phyloP scores from a whole-genome alignment of 2,888 invertebrate genomes.

The Alloscopus bannaensis region DNA sequence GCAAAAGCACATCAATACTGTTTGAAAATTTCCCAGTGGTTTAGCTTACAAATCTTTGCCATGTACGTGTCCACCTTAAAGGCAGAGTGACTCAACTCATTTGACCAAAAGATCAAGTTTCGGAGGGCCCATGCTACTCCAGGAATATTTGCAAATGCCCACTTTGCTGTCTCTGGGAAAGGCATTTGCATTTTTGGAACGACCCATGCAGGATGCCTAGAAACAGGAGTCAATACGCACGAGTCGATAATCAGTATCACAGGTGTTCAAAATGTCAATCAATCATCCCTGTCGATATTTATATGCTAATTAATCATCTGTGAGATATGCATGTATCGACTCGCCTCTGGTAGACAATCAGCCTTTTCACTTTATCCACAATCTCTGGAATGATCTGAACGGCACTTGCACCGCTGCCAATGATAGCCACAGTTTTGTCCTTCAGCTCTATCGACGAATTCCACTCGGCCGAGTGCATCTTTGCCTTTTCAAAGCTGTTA shows the following conservation, averaged over 20 bases:
- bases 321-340: background rate
- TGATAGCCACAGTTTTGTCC: slow-evolving; percentile 54
- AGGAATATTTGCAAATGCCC: slow-evolving; percentile 60
- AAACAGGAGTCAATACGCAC: background rate
- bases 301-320: background rate
- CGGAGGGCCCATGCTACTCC: slow-evolving; percentile 57
- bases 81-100: slow-evolving; percentile 25
- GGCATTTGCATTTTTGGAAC: slow-evolving; percentile 53
- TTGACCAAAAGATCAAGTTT: slow-evolving; percentile 43
- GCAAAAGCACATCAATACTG: too few relatives aligned
- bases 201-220: slow-evolving; percentile 62
- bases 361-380: slow-evolving; percentile 60
- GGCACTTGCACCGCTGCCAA: slow-evolving; percentile 68
- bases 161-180: slow-evolving; percentile 43
- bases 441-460: slow-evolving; percentile 53
- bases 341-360: slow-evolving; percentile 65
- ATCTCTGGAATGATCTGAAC: slow-evolving; percentile 68
- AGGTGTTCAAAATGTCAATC: background rate
- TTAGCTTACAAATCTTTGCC: slow-evolving; percentile 28
- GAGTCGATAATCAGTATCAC: background rate
- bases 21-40: background rate
- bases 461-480: slow-evolving; percentile 68
- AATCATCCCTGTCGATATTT: background rate
- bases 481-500: slow-evolving; percentile 45
- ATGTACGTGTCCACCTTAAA: slow-evolving; percentile 43